Conservation (phyloP, 30 jellyfish, hydroid and myxozoan genomes). For the Chironex yamaguchii region DNA sequence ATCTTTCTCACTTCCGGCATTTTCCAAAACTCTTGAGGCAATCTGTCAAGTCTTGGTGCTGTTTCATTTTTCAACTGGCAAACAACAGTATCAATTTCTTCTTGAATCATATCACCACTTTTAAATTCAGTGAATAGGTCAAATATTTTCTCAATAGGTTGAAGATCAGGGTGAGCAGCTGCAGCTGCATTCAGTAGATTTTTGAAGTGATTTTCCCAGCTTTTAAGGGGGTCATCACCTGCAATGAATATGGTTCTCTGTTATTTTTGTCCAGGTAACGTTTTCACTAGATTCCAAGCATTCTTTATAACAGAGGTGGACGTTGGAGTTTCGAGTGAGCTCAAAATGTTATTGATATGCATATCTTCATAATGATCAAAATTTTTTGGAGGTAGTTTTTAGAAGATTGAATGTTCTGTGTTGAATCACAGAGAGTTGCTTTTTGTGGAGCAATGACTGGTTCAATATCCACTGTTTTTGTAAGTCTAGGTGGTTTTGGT, state of each 20-base stretch:
- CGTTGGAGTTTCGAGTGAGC: constrained; percentile 2
- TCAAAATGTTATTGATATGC: too few relatives aligned
- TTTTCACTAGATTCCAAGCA: not conserved
- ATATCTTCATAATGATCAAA: not conserved
- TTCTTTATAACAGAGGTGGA: not conserved
- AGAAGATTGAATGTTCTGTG: not conserved
- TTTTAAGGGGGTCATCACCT: not conserved
- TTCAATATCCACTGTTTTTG: too few relatives aligned
- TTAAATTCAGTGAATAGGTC: not conserved
- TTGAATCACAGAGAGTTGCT: not conserved
- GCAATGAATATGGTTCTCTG: not conserved
- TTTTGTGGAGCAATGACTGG: too few relatives aligned
- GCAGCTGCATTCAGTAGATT: not conserved
- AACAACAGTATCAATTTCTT: not conserved
- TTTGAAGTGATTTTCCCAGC: not conserved
- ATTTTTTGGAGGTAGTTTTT: not conserved
- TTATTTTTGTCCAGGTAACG: not conserved
- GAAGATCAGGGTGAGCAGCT: not conserved
- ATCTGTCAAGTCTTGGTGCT: not conserved
- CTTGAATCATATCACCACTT: not conserved
- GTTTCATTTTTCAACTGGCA: not conserved
- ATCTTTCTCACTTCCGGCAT: not conserved
- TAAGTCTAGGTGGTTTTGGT: too few relatives aligned
- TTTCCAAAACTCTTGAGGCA: not conserved
- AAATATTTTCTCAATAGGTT: not conserved